Evolutionary conservation across 1,140 invertebrate species (phyloP), one percentile per base, ranked within the genome.

Genomic region (Zaprionus capensis): DNA sequence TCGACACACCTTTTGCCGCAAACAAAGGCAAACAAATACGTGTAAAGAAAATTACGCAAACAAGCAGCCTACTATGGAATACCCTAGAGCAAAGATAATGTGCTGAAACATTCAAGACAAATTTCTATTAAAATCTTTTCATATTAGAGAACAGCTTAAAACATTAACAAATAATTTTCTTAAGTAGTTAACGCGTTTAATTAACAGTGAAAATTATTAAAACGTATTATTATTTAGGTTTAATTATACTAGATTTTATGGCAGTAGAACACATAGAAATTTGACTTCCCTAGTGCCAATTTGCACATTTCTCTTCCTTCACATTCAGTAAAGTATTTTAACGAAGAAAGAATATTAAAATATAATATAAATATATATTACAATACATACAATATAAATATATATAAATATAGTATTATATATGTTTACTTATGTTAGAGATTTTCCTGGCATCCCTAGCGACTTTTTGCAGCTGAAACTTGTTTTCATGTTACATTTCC

Each of bases 1-100:
- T 36, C 41, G 67, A 74, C 72, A 71, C 72, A 75, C 72, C 72
- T 76, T 46, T 72, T 61, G 31, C 20, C 12, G 46, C 55, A 61
- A 74, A 70, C 71, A 72, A 68, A 63, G 36, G 49, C 67, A 71
- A 62, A 69, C 57, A 74, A 69, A 68, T 56, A 46, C 14, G 34
- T 36, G 26, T 12, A 28, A 49, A 61, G 38, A 59, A 73, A 63
- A 24, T 20, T 55, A 31, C 12, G 17, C 24, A 12, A 5, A 9
- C 12, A 26, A n/a, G 34, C 49, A 57, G 56, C 17, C 24, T 26
- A 57, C 24, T 28, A 1, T n/a, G 1, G 5, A n/a, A 71, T 71
- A 64, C 68, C 26, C 68, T 71, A 22, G 9, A 34, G 9, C 3
- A 34, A 34, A 9, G 3, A 34, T 4, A 34, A 34, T 11, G 31